Conservation (phyloP, 2,113 vertebrate species). For the Cyanistes caeruleus region DNA sequence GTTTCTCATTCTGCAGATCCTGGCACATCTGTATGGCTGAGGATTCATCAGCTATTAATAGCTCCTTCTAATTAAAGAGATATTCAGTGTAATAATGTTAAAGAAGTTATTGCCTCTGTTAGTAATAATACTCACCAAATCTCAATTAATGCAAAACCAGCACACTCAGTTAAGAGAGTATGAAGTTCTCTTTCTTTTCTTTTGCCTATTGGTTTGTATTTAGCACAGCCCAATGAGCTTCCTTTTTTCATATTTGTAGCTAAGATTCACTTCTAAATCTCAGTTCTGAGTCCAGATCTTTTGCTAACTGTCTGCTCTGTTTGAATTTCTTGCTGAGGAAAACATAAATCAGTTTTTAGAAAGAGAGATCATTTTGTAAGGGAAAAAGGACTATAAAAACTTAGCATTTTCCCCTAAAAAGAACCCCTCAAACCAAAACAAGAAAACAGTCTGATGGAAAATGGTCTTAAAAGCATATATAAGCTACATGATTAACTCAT, state of each 20-base stretch:
- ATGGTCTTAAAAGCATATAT: not conserved
- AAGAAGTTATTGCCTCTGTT: not conserved
- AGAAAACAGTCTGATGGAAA: not conserved
- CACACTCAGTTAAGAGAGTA: not conserved
- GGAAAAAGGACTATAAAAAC: not conserved
- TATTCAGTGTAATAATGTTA: not conserved
- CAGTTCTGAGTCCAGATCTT: not conserved
- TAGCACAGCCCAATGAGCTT: not conserved
- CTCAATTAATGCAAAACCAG: too few relatives aligned
- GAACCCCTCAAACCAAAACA: not conserved
- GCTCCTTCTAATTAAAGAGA: conserved; percentile 32
- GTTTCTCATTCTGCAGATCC: conserved; percentile 27
- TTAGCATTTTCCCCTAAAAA: not conserved
- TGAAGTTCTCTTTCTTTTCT: not conserved
- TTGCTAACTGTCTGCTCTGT: not conserved
- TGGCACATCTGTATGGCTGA: not conserved
- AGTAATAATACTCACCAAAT: not conserved
- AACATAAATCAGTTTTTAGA: not conserved
- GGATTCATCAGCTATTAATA: conserved; percentile 2
- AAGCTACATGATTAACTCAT: not conserved
- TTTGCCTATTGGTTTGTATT: not conserved
- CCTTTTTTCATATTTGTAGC: not conserved
- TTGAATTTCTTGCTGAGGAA: conserved; percentile 8
- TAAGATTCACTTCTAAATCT: not conserved
- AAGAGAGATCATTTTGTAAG: not conserved